phyloP scores from a whole-genome alignment of 2,797 vertebrate genomes.

The Enteromius afrohamiltoni region DNA sequence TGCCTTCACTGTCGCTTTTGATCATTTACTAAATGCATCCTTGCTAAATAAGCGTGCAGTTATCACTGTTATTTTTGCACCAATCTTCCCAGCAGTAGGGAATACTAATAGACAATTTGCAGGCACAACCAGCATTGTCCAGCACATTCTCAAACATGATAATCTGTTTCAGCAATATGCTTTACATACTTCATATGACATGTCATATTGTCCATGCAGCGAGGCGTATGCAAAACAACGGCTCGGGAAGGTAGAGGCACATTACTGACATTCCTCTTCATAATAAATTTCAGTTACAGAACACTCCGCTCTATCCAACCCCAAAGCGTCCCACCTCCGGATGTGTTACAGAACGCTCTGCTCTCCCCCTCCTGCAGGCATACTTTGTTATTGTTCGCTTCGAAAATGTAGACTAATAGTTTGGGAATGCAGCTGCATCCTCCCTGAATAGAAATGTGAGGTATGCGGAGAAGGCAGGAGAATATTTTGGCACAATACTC shows the following conservation, averaged over 20 bases:
- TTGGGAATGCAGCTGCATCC: conserved; percentile 51
- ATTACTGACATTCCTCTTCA: conserved; percentile 35
- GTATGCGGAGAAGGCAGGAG: conserved; percentile 14
- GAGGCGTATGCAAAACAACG: conserved; percentile 22
- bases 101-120: not conserved
- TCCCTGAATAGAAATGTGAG: conserved; percentile 34
- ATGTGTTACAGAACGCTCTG: conserved; percentile 4
- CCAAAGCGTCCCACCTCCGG: not conserved
- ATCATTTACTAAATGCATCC: not conserved
- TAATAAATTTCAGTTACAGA: conserved; percentile 25
- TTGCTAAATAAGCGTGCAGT: too few species aligned
- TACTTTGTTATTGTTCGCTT: conserved; percentile 17
- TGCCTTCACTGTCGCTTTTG: not conserved
- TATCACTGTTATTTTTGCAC: too few species aligned
- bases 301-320: conserved; percentile 19
- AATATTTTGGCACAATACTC: conserved; percentile 33
- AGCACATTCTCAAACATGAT: not conserved
- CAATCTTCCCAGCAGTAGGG: not conserved
- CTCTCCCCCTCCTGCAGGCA: not conserved
- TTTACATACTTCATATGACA: conserved; percentile 17
- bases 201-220: conserved; percentile 19
- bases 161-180: not conserved
- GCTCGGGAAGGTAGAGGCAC: conserved; percentile 5
- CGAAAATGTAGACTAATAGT: conserved; percentile 47
- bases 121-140: not conserved